phyloP scores from a whole-genome alignment of 1,140 invertebrate species.

The Paralvinella palmiformis region DNA sequence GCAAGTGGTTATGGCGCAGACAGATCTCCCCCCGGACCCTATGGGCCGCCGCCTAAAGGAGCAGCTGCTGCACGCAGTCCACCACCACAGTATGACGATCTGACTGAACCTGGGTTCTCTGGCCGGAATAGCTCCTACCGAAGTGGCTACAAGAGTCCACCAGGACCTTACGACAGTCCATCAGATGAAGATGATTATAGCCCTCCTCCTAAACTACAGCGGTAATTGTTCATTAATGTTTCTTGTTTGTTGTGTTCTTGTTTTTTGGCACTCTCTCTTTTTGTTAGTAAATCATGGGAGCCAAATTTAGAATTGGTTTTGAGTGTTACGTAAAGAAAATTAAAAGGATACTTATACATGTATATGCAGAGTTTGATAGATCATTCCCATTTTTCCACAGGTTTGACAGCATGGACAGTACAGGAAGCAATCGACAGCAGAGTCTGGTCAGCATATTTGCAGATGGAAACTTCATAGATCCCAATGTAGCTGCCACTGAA shows the following conservation, averaged over 20 bases:
- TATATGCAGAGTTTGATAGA: no score
- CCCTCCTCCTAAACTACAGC: constrained; percentile 19
- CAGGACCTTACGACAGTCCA: constrained; percentile 38
- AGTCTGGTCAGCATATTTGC: constrained; percentile 27
- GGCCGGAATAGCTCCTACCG: no score
- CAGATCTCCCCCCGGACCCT: background rate
- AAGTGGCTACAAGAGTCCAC: constrained; percentile 30
- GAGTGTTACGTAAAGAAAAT: no score
- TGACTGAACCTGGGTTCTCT: background rate
- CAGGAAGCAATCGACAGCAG: background rate
- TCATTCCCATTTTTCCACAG: no score
- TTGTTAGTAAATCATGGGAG: no score
- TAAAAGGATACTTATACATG: no score
- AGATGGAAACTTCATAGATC: constrained; percentile 33
- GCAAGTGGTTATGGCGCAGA: background rate
- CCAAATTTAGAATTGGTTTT: no score
- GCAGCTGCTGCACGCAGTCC: constrained; percentile 19
- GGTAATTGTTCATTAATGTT: constrained; percentile 46
- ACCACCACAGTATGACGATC: constrained; percentile 8
- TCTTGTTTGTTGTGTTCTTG: constrained; percentile 37
- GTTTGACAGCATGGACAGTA: no score
- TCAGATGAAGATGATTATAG: constrained; percentile 38
- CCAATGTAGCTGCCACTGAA: constrained; percentile 32
- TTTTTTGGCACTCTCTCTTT: no score
- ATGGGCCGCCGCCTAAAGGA: background rate